Conservation (phyloP, 2,888 invertebrate genomes). For the Drosophila pegasa region DNA sequence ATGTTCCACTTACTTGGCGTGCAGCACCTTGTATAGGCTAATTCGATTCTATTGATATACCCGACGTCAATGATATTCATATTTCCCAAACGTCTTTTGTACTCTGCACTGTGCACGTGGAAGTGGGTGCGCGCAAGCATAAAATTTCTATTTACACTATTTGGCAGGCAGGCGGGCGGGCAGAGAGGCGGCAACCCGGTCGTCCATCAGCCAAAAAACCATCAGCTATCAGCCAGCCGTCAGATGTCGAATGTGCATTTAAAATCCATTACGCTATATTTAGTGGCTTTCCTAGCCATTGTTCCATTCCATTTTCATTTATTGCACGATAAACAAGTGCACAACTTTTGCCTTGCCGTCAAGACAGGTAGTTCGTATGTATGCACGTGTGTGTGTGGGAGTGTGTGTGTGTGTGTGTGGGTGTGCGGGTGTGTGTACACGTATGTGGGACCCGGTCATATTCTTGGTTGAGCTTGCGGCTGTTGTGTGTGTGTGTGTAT, state of each 20-base stretch:
- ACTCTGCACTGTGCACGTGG: constrained; percentile 5
- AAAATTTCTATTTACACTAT: constrained; percentile 52
- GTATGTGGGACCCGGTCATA: constrained; percentile 13
- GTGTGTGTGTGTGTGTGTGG: not conserved
- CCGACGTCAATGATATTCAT: constrained; percentile 27
- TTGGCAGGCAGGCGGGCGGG: constrained; percentile 31
- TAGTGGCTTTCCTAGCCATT: constrained; percentile 60
- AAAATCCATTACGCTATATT: constrained; percentile 69
- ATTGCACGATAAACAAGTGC: constrained; percentile 63
- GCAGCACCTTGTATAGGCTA: constrained; percentile 27
- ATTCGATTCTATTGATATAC: constrained; percentile 32
- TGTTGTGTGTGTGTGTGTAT: not conserved
- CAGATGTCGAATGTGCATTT: constrained; percentile 68
- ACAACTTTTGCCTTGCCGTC: constrained; percentile 27
- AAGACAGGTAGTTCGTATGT: constrained; percentile 48
- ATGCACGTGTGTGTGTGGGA: not conserved
- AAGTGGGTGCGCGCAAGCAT: constrained; percentile 43
- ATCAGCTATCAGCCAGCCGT: constrained; percentile 59
- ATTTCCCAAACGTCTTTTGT: constrained; percentile 26
- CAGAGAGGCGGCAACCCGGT: constrained; percentile 19
- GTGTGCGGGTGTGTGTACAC: not conserved
- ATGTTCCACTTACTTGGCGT: constrained; percentile 17
- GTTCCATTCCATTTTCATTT: constrained; percentile 67
- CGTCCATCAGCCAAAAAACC: constrained; percentile 27
- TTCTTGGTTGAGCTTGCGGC: constrained; percentile 13